A percentile compares a stretch with the other conserved stretches of the same genome.
phyloP scores from a whole-genome alignment of 1,140 invertebrate species.

The Bicyclus anynana region DNA sequence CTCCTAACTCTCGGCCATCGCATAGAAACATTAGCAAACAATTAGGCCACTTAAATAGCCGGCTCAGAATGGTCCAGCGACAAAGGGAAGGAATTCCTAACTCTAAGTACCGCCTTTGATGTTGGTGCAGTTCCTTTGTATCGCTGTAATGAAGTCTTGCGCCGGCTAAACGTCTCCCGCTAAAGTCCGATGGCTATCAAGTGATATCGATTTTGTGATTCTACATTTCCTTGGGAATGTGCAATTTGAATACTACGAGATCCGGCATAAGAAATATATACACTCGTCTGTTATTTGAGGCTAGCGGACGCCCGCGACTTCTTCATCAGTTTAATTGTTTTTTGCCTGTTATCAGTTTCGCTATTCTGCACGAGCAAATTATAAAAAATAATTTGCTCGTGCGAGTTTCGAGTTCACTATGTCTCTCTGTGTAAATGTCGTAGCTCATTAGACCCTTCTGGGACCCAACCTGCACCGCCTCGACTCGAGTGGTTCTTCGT shows the following conservation, averaged over 20 bases:
- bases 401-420: no score
- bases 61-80: conserved; percentile 30
- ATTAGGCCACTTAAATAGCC: conserved; percentile 46
- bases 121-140: conserved; percentile 42
- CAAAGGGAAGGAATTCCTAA: conserved; percentile 36
- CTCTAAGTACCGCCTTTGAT: conserved; percentile 37
- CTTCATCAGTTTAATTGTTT: no score
- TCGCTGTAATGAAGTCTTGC: conserved; percentile 59
- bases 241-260: neutral
- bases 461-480: no score
- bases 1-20: conserved; percentile 10
- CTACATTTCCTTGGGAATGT: conserved; percentile 25
- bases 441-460: no score
- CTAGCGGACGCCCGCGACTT: no score
- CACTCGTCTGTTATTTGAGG: no score
- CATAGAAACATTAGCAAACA: conserved; percentile 34
- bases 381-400: no score
- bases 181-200: conserved; percentile 48
- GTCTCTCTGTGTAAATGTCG: no score
- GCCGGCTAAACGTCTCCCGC: conserved; percentile 48
- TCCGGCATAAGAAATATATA: no score
- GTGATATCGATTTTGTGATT: conserved; percentile 46
- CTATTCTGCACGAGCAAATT: no score
- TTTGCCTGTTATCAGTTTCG: no score
- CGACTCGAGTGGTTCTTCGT: no score